Base-by-base conservation (phyloP, 1,140 invertebrate genomes). In the Drosophila jambulina region DNA sequence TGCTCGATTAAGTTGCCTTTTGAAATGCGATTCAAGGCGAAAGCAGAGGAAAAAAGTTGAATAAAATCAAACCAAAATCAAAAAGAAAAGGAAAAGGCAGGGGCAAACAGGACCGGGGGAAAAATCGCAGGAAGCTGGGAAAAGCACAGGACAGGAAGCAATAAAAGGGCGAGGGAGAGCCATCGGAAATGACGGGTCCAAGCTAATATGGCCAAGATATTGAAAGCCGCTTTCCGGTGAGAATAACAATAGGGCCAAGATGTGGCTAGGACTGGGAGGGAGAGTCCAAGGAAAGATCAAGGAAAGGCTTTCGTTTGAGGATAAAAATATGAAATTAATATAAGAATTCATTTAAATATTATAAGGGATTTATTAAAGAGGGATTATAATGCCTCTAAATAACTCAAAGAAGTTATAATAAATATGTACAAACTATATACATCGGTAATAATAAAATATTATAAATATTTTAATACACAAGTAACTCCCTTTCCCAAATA, bases 1-100 rank as follows among this genome's bases (percentile, higher is more conserved):
- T 91, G 90, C 90, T 91, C 90, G 90, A 91, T 91, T 91, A 91
- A 91, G 77, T 91, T 82, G 82, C 82, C 78, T 90, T 90, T 82
- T 86, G 85, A 71, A 85, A 75, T 75, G 74, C 65, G 83, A 82
- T 85, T 75, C 71, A 51, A 54, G 64, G 54, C 67, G 62, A 62
- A 38, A 54, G 10, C 15, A 32, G 58, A 64, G 27, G 3, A 56
- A 45, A 53, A 36, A 74, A n/a, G 21, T 34, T 9, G 34, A 36
- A 21, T 42, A 34, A 63, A 53, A 48, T 62, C 27, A 53, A 53
- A 48, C 58, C 27, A 53, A 36, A 36, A 23, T 32, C 32, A 54
- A 51, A 51, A 51, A 27, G 49, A 9, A 23, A 51, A 51, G 49
- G 49, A 9, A 23, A 25, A 25, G 13, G 45, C 34, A 13, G 12